Conservation (phyloP, 2,888 invertebrate species). For the Apodemia arnacis region DNA sequence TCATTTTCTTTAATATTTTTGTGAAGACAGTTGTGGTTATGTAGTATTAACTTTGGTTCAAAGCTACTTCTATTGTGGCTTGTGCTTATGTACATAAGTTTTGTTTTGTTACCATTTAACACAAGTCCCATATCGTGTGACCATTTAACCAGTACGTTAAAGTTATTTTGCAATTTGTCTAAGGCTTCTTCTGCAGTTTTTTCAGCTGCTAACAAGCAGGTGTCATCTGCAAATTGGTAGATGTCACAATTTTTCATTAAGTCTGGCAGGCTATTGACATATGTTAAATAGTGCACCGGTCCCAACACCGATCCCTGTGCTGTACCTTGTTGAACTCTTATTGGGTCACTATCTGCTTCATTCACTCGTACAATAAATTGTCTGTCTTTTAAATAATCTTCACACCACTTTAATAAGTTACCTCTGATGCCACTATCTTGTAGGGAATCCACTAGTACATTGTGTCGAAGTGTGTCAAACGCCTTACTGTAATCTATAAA, state of each 20-base stretch:
- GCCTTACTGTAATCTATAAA: conserved; percentile 72
- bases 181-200: conserved; percentile 20
- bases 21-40: background rate
- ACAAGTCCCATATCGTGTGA: conserved; percentile 54
- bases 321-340: conserved; percentile 54
- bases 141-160: conserved; percentile 47
- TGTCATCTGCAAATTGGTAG: conserved; percentile 76
- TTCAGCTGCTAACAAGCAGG: conserved; percentile 49
- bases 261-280: conserved; percentile 55
- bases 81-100: conserved; percentile 43
- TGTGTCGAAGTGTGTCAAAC: conserved; percentile 63
- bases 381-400: conserved; percentile 54
- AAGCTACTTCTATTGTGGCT: conserved; percentile 23
- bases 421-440: conserved; percentile 65
- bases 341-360: conserved; percentile 35
- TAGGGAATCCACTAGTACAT: conserved; percentile 40
- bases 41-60: conserved; percentile 30
- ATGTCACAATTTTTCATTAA: conserved; percentile 36
- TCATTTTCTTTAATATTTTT: conserved; percentile 7
- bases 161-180: conserved; percentile 24
- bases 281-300: conserved; percentile 68
- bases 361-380: conserved; percentile 46
- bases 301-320: conserved; percentile 76
- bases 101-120: conserved; percentile 53
- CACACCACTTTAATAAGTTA: conserved; percentile 54